Conservation (phyloP, 2,888 invertebrate genomes). For the Amblyjoppa proteus region DNA sequence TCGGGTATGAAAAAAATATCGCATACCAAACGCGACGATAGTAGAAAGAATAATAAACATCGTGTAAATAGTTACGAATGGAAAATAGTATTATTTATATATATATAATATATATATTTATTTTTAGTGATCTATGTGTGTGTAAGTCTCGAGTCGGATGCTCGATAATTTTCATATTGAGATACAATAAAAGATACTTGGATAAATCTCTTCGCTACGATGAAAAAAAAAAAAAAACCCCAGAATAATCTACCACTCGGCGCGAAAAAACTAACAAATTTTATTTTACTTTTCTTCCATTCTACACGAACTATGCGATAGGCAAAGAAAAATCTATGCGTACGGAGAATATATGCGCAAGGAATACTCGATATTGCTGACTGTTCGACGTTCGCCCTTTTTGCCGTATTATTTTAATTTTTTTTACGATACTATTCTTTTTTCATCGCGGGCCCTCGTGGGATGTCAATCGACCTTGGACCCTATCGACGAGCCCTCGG, state of each 20-base stretch:
- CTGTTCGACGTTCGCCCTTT: too few relatives aligned
- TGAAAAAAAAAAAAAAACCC: neutral
- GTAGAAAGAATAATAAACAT: slow-evolving; percentile 42
- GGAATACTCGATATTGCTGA: too few relatives aligned
- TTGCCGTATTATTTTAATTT: too few relatives aligned
- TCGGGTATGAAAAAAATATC: slow-evolving; percentile 1
- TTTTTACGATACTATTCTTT: too few relatives aligned
- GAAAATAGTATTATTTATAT: slow-evolving; percentile 62
- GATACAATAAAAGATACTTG: slow-evolving; percentile 49
- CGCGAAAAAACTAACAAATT: neutral
- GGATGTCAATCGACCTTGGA: too few relatives aligned
- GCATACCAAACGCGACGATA: slow-evolving; percentile 57
- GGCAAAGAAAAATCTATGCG: neutral
- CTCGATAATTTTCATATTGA: slow-evolving; percentile 26
- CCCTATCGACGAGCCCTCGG: too few relatives aligned
- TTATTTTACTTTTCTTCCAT: neutral
- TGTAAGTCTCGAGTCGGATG: slow-evolving; percentile 36
- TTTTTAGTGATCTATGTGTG: slow-evolving; percentile 45
- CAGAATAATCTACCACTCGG: slow-evolving; percentile 20
- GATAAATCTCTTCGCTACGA: neutral
- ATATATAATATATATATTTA: slow-evolving; percentile 63
- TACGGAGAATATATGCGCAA: neutral
- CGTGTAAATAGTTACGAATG: slow-evolving; percentile 64
- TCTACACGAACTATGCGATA: neutral
- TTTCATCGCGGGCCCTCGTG: too few relatives aligned